These are phyloP conservation scores for Hippocampus abdominalis DNA, from an alignment of 2,113 vertebrate genomes.

Conservation along the genomic window DNA sequence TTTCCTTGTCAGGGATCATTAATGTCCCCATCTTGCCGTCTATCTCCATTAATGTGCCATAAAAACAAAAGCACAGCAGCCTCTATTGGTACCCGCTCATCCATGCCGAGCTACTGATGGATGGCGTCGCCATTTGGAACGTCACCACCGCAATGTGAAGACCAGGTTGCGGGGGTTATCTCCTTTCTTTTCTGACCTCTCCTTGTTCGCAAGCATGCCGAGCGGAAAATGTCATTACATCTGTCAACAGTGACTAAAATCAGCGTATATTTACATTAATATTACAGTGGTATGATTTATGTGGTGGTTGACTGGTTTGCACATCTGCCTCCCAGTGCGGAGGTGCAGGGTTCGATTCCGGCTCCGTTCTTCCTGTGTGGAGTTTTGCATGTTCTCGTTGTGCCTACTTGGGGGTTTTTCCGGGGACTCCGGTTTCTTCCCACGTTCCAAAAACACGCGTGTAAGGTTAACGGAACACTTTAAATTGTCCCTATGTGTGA, in stretches of 20 bases:
- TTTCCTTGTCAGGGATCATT: constrained; percentile 21
- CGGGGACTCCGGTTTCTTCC: too few relatives aligned
- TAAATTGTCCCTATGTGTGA: too few relatives aligned
- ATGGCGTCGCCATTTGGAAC: constrained; percentile 29
- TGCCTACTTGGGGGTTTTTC: too few relatives aligned
- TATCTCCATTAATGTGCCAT: constrained; percentile 27
- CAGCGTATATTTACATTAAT: constrained; percentile 24
- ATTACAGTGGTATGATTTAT: constrained; percentile 24
- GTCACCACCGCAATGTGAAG: constrained; percentile 19
- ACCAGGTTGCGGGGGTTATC: background rate
- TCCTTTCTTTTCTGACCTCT: constrained; percentile 20
- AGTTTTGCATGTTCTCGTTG: too few relatives aligned
- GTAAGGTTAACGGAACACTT: too few relatives aligned
- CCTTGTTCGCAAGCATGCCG: constrained; percentile 23
- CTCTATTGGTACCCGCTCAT: constrained; percentile 20
- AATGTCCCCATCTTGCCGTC: constrained; percentile 16
- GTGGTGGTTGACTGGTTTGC: too few relatives aligned
- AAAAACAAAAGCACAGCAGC: constrained; percentile 28
- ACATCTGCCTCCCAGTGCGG: too few relatives aligned
- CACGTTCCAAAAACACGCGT: too few relatives aligned
- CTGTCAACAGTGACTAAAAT: constrained; percentile 23
- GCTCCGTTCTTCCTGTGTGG: too few relatives aligned
- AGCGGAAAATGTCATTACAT: constrained; percentile 41
- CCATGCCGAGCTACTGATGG: constrained; percentile 31
- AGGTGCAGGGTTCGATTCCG: too few relatives aligned